Percentiles rank a stretch among this genome's conserved stretches.
Evolutionary conservation across 2,797 vertebrate genomes (phyloP).

Genomic region (Catamblyrhynchus diadema): DNA sequence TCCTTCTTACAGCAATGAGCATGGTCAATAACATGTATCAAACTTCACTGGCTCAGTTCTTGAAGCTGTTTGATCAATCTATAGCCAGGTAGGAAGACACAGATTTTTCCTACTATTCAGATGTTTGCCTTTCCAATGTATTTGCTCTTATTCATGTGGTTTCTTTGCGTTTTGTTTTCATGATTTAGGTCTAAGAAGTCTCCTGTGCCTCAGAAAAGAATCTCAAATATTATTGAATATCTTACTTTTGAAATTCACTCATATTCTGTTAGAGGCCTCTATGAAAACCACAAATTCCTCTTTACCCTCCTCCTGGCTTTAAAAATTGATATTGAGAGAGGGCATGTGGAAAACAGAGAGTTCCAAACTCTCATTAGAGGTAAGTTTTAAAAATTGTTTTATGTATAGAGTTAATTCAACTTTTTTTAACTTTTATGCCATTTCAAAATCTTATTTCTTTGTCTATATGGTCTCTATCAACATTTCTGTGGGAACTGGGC

Average conservation of each 20-base stretch:
- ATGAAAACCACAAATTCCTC: conserved; percentile 86
- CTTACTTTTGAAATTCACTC: conserved; percentile 79
- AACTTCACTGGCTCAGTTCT: conserved; percentile 78
- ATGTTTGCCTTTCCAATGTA: neutral
- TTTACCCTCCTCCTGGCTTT: conserved; percentile 83
- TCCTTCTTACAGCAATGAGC: conserved; percentile 80
- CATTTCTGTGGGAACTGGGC: neutral
- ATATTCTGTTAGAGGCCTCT: conserved; percentile 83
- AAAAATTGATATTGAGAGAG: conserved; percentile 83
- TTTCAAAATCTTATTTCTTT: neutral
- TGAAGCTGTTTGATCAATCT: conserved; percentile 79
- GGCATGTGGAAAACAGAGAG: conserved; percentile 73
- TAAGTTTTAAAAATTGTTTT: neutral
- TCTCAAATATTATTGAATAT: conserved; percentile 81
- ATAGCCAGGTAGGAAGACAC: conserved; percentile 69
- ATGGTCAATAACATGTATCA: conserved; percentile 83
- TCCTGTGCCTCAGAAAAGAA: conserved; percentile 78
- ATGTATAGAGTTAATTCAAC: neutral
- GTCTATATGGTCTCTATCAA: neutral
- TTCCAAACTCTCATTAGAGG: conserved; percentile 85
- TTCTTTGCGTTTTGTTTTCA: conserved; percentile 17
- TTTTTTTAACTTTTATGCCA: neutral
- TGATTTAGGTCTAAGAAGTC: conserved; percentile 80
- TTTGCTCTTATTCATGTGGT: neutral
- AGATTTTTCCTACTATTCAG: neutral